phyloP scores from a whole-genome alignment of 2,888 invertebrate genomes.

The Leptopilina syphax region DNA sequence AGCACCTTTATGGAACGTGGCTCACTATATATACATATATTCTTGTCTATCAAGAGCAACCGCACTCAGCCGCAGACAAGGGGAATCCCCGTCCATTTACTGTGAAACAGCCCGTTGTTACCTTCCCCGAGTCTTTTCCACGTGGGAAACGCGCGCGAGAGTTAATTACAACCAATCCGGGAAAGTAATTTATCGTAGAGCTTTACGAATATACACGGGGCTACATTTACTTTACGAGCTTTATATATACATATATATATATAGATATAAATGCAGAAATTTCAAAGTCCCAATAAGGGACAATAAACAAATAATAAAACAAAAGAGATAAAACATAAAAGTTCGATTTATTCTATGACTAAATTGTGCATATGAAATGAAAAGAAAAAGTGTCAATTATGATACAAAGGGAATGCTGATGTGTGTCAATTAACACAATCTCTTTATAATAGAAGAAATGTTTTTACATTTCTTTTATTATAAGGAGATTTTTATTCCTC shows the following conservation, averaged over 20 bases:
- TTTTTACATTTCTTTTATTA: no score
- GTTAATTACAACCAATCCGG: slow-evolving; percentile 46
- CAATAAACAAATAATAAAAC: slow-evolving; percentile 40
- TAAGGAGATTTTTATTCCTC: no score
- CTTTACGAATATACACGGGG: neutral
- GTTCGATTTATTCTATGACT: no score
- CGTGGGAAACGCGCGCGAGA: slow-evolving; percentile 36
- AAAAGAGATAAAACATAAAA: neutral
- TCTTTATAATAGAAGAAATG: no score
- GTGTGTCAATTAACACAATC: no score
- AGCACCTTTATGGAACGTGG: slow-evolving; percentile 45
- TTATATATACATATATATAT: no score
- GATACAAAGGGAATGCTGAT: no score
- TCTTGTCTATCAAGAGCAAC: slow-evolving; percentile 42
- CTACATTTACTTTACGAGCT: slow-evolving; percentile 37
- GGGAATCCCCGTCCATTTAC: slow-evolving; percentile 56
- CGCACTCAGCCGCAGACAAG: slow-evolving; percentile 41
- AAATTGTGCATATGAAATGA: no score
- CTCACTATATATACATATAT: slow-evolving; percentile 19
- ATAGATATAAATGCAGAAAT: slow-evolving; percentile 5
- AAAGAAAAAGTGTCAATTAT: no score
- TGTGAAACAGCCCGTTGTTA: slow-evolving; percentile 47
- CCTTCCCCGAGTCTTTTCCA: slow-evolving; percentile 35
- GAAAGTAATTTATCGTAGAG: slow-evolving; percentile 41
- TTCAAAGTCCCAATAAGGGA: slow-evolving; percentile 23